Base-by-base conservation (phyloP, 2,113 vertebrate genomes). In the Gadus chalcogrammus region DNA sequence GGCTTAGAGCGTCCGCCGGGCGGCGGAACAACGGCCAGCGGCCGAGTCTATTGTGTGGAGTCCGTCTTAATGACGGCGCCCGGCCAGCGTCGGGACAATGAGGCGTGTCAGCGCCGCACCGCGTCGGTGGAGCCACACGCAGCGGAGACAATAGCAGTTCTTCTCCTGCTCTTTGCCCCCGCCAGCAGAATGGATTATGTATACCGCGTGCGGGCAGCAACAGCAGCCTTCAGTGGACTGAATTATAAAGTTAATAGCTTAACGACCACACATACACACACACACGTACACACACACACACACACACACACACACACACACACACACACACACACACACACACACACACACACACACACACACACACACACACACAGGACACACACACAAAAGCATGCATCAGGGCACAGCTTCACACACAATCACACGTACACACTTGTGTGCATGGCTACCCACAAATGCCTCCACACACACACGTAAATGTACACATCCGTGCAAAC, bases 31-130 rank as follows among this genome's bases (percentile, higher is more conserved):
- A 48, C 13, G 12, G 12, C 8, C 2, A 3, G 42, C 8, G 12
- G 6, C 12, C 1, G 6, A 48, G 42, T 48, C 42, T 13, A 48
- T 48, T 48, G 8, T 48, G 42, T 48, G 42, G 3, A 11, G 42
- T 48, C 42, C 42, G 11, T 48, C 3, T 48, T 48, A 9, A 48
- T 13, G 42, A 48, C 42, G 9, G 11, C 42, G 8, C 42, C 42
- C 11, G 8, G 42, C 42, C 42, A 12, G 60, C 68, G 67, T 28
- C 61, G 28, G 31, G 53, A 52, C 20, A 71, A 66, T 65, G 18
- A 27, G 77, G 78, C 79, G 82, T 78, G 69, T 68, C 71, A 69
- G 70, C 56, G 52, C 77, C 83, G 71, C 56, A 66, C 77, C 56
- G 56, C 72, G 72, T 83, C 68, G 73, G 42, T 67, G 68, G 72